A percentile compares a stretch with the other conserved stretches of the same genome.
phyloP scores from a whole-genome alignment of 92 coral and sea anemone species.

The Zoanthus gigantus region DNA sequence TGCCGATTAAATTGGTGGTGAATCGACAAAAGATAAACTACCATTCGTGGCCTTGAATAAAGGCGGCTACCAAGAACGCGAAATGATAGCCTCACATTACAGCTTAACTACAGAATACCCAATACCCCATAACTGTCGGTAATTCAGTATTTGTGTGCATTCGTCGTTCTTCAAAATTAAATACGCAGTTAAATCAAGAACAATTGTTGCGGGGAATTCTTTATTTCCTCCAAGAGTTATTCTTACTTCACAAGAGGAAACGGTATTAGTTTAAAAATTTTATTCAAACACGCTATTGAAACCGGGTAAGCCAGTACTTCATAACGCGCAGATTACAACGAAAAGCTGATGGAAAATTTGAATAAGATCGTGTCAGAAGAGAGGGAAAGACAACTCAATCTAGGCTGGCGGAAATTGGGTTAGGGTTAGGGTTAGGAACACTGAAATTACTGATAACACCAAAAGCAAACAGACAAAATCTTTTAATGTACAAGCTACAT shows the following conservation, averaged over 20 bases:
- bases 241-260: conserved; percentile 41
- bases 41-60: too few species aligned
- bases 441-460: conserved; percentile 15
- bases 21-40: background rate
- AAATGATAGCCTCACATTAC: too few species aligned
- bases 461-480: conserved; percentile 45
- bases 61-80: too few species aligned
- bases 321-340: conserved; percentile 46
- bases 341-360: conserved; percentile 59
- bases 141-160: too few species aligned
- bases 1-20: background rate
- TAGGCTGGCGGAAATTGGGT: conserved; percentile 5
- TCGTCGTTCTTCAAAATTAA: too few species aligned
- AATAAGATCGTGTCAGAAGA: conserved; percentile 55
- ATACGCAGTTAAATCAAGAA: too few species aligned
- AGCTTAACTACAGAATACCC: too few species aligned
- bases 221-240: background rate
- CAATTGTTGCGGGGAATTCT: too few species aligned
- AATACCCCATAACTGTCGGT: too few species aligned
- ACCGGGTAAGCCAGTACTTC: conserved; percentile 39
- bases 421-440: background rate
- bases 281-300: conserved; percentile 38
- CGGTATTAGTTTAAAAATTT: conserved; percentile 13
- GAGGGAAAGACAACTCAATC: conserved; percentile 55
- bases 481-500: conserved; percentile 39